A percentile compares a stretch with the other conserved stretches of the same genome.
Evolutionary conservation across 2,888 invertebrate genomes (phyloP).

Genomic region (Drosophila borealis): DNA sequence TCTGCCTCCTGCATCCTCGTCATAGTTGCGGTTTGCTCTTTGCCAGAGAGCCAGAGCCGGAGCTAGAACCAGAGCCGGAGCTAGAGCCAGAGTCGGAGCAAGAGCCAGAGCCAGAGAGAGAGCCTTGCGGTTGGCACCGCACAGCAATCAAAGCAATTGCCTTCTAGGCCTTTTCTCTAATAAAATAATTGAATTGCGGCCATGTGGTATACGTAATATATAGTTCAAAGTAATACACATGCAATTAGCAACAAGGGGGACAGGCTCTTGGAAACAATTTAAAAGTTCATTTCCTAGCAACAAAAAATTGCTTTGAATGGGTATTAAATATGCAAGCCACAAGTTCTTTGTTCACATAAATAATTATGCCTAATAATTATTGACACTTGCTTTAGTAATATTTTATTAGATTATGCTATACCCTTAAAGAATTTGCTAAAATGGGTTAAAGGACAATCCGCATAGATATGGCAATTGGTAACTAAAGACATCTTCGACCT

Average conservation of each 20-base stretch:
- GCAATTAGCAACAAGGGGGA: conserved; percentile 57
- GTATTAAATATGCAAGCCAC: not conserved
- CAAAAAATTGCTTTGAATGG: not conserved
- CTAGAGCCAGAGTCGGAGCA: not conserved
- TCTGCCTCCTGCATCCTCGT: conserved; percentile 11
- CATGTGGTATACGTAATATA: conserved; percentile 58
- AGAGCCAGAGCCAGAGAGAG: not conserved
- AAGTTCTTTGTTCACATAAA: no score
- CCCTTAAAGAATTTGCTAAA: no score
- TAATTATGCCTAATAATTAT: no score
- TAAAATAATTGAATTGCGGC: conserved; percentile 76
- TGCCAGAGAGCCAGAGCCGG: conserved; percentile 3
- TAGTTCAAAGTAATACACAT: conserved; percentile 63
- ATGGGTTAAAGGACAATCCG: no score
- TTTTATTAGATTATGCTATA: no score
- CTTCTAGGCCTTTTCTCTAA: conserved; percentile 55
- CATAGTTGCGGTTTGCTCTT: conserved; percentile 65
- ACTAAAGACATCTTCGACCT: no score
- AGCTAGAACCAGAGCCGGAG: not conserved
- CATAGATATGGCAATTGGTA: no score
- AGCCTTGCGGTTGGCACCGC: conserved; percentile 59
- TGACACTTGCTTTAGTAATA: no score
- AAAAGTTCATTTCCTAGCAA: not conserved
- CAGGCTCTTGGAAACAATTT: conserved; percentile 38
- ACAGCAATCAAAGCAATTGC: conserved; percentile 73